Conservation (phyloP, 2,113 vertebrate genomes). For the Orthochromis indermauri region DNA sequence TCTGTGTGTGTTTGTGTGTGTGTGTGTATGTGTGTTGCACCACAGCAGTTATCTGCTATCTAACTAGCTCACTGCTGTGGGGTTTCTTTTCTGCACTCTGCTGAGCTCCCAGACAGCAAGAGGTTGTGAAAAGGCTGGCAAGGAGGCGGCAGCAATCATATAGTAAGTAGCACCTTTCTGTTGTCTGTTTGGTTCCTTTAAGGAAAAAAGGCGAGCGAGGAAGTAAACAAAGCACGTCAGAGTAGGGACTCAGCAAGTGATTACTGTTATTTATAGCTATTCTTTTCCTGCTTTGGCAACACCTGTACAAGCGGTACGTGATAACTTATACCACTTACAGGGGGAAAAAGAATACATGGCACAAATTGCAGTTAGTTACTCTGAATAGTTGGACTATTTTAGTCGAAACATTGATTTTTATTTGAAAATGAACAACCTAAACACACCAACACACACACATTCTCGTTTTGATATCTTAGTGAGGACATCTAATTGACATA, state of each 20-base stretch:
- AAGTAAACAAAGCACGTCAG: background rate
- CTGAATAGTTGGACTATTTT: background rate
- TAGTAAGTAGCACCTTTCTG: background rate
- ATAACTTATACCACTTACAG: background rate
- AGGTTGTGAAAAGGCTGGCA: background rate
- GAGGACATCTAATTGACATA: background rate
- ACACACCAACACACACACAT: background rate
- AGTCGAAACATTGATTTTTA: background rate
- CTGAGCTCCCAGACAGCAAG: background rate
- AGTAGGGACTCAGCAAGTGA: background rate
- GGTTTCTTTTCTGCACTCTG: background rate
- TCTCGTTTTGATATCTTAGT: background rate
- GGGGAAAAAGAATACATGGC: background rate
- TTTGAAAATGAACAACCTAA: background rate
- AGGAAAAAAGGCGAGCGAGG: background rate
- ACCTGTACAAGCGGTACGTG: background rate
- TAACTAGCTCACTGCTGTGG: conserved; percentile 5
- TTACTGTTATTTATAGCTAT: background rate
- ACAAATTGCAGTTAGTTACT: background rate
- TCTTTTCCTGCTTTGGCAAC: background rate
- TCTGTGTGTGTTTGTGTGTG: background rate
- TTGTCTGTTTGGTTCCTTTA: background rate
- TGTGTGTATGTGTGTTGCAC: background rate
- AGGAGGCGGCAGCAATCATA: background rate
- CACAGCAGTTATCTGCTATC: background rate